These are phyloP conservation scores for Hepsetus odoe DNA, from an alignment of 2,113 vertebrate genomes.

Conservation along the genomic window DNA sequence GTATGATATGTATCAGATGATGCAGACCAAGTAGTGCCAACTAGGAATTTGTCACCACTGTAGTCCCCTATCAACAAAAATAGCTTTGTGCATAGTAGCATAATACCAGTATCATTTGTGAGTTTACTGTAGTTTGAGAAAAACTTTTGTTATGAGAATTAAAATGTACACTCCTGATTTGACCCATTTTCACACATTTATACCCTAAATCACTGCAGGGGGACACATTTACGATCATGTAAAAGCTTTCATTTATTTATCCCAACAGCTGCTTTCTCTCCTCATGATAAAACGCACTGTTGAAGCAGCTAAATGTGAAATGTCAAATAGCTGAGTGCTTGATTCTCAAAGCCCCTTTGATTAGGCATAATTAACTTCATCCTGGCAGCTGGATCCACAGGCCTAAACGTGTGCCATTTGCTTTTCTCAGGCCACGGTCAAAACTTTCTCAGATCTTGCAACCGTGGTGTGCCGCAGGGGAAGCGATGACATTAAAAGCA, in stretches of 20 bases:
- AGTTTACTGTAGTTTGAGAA: too few species aligned
- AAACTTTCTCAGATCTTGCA: slow-evolving; percentile 54
- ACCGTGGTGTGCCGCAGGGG: slow-evolving; percentile 52
- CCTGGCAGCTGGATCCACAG: neutral
- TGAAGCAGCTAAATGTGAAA: neutral
- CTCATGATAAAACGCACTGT: neutral
- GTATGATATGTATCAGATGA: too few species aligned
- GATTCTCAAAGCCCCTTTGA: neutral
- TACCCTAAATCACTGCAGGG: too few species aligned
- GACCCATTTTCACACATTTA: too few species aligned
- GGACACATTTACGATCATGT: neutral
- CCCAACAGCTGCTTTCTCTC: neutral
- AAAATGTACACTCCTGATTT: too few species aligned
- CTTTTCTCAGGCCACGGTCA: slow-evolving; percentile 11
- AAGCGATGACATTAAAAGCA: slow-evolving; percentile 59
- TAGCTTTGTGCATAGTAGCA: too few species aligned
- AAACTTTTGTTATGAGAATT: too few species aligned
- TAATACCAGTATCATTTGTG: too few species aligned
- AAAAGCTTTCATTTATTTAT: neutral
- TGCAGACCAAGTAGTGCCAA: too few species aligned
- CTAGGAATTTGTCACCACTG: too few species aligned
- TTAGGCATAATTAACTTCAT: slow-evolving; percentile 42
- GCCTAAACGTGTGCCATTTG: slow-evolving; percentile 17
- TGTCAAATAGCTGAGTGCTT: neutral
- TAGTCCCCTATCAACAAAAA: too few species aligned